Evolutionary conservation across 2,113 vertebrate species (phyloP), one percentile per base, ranked within the genome.

Genomic region (Oryzias javanicus): DNA sequence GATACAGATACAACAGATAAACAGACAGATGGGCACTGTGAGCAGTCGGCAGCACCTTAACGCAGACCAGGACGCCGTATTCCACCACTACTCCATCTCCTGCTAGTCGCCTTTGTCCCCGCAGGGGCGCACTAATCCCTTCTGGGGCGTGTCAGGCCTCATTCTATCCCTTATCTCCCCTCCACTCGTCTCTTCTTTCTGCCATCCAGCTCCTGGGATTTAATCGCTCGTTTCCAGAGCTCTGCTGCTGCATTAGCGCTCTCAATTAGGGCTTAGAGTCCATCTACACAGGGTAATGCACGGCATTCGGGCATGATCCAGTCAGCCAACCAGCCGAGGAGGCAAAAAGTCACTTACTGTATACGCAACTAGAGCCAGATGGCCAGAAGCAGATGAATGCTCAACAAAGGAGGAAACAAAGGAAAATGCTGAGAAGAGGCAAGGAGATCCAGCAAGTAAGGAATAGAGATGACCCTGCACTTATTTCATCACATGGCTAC

Each of bases 201-300:
- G 17, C 69, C 78, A 84, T 80, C 74, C 80, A 71, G 57, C 72
- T 82, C 77, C 66, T 42, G 69, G 79, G 80, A 86, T 83, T 86
- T 86, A 89, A 70, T 78, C 76, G 62, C 57, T 72, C 71, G 58
- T 64, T 64, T 40, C 62, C 60, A 64, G 74, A 48, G 68, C 64
- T 73, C 70, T 57, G 48, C 70, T 76, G 65, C 71, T 44, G 76
- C 87, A 88, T 88, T 88, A 88, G 65, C 74, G 56, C 76, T 84
- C 85, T 89, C 86, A 88, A 88, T 91, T 91, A 89, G 60, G 51
- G 77, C 78, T 88, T 88, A 88, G 59, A 76, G 67, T 84, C 82
- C 74, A 84, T 86, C 78, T 83, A 81, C 65, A 78, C 81, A 62
- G 68, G 62, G 78, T 85, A 89, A 87, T 89, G 71, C 84, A 69